Conservation (phyloP, 2,113 vertebrate genomes). For the Hippoglossus stenolepis region DNA sequence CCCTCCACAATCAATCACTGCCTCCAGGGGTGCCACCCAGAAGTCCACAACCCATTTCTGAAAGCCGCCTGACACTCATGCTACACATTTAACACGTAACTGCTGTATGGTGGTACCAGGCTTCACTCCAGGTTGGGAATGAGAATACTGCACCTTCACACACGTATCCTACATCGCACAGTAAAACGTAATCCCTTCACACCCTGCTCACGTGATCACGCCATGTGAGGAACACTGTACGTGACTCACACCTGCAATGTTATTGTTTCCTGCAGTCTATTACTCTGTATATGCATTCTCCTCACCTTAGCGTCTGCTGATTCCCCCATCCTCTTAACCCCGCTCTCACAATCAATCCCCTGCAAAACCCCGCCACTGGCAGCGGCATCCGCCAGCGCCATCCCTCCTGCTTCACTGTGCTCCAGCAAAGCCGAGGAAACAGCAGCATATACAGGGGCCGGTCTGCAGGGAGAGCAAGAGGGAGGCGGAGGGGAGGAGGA, state of each 20-base stretch:
- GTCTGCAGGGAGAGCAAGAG: conserved; percentile 67
- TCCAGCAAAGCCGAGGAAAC: conserved; percentile 78
- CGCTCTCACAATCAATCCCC: conserved; percentile 57
- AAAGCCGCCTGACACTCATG: conserved; percentile 23
- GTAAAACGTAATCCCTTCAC: conserved; percentile 10
- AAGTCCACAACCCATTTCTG: conserved; percentile 41
- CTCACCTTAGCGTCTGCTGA: conserved; percentile 43
- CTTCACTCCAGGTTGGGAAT: conserved; percentile 9
- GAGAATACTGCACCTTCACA: not conserved
- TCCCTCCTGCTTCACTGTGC: conserved; percentile 60
- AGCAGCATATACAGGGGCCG: conserved; percentile 73
- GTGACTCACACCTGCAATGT: conserved; percentile 9
- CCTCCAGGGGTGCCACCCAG: conserved; percentile 55
- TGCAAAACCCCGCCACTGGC: conserved; percentile 52
- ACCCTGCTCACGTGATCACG: not conserved
- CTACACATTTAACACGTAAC: conserved; percentile 17
- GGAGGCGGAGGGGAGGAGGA: conserved; percentile 51
- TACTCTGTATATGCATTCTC: conserved; percentile 34
- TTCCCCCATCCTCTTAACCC: conserved; percentile 58
- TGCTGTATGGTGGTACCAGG: not conserved
- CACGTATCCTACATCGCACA: conserved; percentile 6
- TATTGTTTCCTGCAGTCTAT: conserved; percentile 43
- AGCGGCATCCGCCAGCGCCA: conserved; percentile 47
- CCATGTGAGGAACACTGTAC: not conserved
- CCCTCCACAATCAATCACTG: conserved; percentile 67